These are phyloP conservation scores for Hemicordylus capensis DNA, from an alignment of 2,113 vertebrate species.

Conservation along the genomic window DNA sequence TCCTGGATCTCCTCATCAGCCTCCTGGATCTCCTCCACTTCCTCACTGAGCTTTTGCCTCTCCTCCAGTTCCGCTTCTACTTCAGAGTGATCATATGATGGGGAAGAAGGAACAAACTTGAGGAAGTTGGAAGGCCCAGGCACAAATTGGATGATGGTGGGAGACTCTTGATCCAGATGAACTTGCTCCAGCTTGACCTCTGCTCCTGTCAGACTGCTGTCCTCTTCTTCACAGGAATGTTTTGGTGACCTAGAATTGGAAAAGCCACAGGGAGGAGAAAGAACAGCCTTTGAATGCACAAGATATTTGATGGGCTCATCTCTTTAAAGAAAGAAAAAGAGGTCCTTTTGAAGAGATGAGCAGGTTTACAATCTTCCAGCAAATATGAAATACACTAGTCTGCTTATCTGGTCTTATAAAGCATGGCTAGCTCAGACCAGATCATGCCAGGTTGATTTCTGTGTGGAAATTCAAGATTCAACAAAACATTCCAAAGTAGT, in stretches of 20 bases:
- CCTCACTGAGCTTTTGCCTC: slow-evolving; percentile 74
- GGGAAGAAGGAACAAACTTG: slow-evolving; percentile 52
- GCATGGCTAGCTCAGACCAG: neutral
- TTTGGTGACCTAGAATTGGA: slow-evolving; percentile 45
- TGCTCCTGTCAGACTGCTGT: slow-evolving; percentile 61
- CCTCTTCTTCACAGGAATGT: slow-evolving; percentile 50
- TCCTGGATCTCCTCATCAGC: slow-evolving; percentile 66
- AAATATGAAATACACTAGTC: neutral
- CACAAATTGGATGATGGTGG: neutral
- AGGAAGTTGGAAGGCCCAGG: slow-evolving; percentile 47
- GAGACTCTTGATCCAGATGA: slow-evolving; percentile 62
- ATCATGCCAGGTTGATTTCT: neutral
- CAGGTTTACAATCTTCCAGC: neutral
- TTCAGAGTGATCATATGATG: slow-evolving; percentile 56
- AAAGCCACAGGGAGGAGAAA: neutral
- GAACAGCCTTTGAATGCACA: neutral
- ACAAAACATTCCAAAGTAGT: no score
- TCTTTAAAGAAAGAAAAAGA: neutral
- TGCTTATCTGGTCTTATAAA: neutral
- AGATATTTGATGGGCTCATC: neutral
- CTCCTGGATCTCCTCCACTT: slow-evolving; percentile 65
- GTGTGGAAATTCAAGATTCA: neutral
- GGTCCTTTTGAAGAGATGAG: no score
- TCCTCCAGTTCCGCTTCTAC: slow-evolving; percentile 74
- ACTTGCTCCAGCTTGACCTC: slow-evolving; percentile 80